These are phyloP conservation scores for Drosophila rhopaloa DNA, from an alignment of 1,140 invertebrate genomes.

Conservation along the genomic window DNA sequence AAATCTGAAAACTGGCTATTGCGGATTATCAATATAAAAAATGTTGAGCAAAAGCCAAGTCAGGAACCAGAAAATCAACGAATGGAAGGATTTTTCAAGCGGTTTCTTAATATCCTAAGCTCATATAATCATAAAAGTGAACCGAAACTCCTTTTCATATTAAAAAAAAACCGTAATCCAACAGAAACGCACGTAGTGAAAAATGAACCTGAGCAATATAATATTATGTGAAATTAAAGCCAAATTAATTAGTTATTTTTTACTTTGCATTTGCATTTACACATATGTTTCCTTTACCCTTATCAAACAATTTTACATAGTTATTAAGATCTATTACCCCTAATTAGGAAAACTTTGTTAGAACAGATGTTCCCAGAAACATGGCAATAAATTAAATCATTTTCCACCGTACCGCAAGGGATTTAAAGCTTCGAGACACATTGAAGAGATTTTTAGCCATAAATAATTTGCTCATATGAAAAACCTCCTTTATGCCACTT, in stretches of 20 bases:
- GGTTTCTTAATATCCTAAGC: background rate
- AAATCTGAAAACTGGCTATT: slow-evolving; percentile 39
- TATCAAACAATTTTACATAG: slow-evolving; percentile 19
- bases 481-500: slow-evolving; percentile 54
- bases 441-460: slow-evolving; percentile 52
- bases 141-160: slow-evolving; percentile 4
- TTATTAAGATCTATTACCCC: slow-evolving; percentile 47
- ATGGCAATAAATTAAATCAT: slow-evolving; percentile 66
- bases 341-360: slow-evolving; percentile 57
- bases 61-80: background rate
- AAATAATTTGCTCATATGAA: slow-evolving; percentile 66
- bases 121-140: background rate
- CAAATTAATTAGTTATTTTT: background rate
- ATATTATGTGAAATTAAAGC: slow-evolving; percentile 1
- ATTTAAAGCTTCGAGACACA: slow-evolving; percentile 48
- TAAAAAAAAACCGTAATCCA: slow-evolving; percentile 1
- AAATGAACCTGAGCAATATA: background rate
- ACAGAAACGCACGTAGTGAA: slow-evolving; percentile 10
- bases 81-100: background rate
- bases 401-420: slow-evolving; percentile 31
- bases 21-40: slow-evolving; percentile 40
- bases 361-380: slow-evolving; percentile 55
- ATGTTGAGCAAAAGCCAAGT: background rate
- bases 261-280: background rate
- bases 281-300: slow-evolving; percentile 4